Conservation (phyloP, 2,113 vertebrate species). For the Engraulis encrasicolus region DNA sequence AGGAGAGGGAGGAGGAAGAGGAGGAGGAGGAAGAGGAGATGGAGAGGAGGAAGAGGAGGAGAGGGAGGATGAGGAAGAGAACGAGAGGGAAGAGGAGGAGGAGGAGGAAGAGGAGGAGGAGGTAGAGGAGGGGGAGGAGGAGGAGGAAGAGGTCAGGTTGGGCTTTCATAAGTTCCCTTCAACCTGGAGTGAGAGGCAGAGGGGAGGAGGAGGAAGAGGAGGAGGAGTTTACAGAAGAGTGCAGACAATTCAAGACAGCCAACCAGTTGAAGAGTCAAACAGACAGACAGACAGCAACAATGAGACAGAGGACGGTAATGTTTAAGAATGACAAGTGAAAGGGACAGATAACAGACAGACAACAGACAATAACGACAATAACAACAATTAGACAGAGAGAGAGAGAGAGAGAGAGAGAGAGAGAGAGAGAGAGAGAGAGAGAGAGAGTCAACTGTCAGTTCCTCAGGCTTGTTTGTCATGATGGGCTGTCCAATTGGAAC, state of each 20-base stretch:
- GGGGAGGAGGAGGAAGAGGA: background rate
- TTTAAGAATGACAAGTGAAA: too few relatives aligned
- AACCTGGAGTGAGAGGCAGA: background rate
- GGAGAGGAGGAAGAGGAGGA: background rate
- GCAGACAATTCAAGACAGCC: background rate
- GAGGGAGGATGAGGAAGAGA: background rate
- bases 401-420: too few relatives aligned
- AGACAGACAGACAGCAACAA: background rate
- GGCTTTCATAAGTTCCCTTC: background rate
- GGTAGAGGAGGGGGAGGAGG: background rate
- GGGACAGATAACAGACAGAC: too few relatives aligned
- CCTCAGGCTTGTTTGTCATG: background rate
- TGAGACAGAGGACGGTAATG: too few relatives aligned
- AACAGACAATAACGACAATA: too few relatives aligned
- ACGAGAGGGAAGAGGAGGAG: background rate
- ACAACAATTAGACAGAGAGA: too few relatives aligned
- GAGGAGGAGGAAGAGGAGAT: background rate
- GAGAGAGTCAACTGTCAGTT: background rate
- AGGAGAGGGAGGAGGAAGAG: background rate
- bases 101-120: background rate
- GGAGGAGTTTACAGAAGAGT: background rate
- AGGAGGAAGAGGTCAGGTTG: background rate
- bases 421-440: background rate
- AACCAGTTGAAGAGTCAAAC: background rate
- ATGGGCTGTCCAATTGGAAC: background rate